Conservation (phyloP, 2,888 invertebrate species). For the Thereva unica region DNA sequence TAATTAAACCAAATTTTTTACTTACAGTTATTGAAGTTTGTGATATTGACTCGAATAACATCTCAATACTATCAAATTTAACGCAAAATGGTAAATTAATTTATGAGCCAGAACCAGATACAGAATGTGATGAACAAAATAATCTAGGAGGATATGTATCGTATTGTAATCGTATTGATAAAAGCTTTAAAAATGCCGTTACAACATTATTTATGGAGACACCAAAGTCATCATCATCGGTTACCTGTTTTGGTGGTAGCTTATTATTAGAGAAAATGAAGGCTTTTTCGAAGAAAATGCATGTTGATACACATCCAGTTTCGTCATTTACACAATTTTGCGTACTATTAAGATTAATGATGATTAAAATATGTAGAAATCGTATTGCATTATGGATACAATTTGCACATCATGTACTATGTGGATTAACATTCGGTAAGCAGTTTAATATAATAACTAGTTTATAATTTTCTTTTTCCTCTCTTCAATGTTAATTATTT, state of each 20-base stretch:
- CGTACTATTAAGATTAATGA: conserved; percentile 65
- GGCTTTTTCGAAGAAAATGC: conserved; percentile 56
- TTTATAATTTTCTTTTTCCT: background rate
- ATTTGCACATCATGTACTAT: conserved; percentile 65
- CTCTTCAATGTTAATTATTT: background rate
- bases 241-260: conserved; percentile 37
- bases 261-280: conserved; percentile 61
- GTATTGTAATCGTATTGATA: conserved; percentile 47
- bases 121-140: conserved; percentile 51
- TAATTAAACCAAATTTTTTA: conserved; percentile 25
- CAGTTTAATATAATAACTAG: background rate
- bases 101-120: conserved; percentile 47
- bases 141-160: conserved; percentile 40
- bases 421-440: conserved; percentile 61
- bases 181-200: conserved; percentile 59
- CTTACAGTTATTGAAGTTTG: conserved; percentile 66
- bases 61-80: conserved; percentile 61
- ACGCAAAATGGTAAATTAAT: conserved; percentile 65
- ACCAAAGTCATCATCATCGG: conserved; percentile 33
- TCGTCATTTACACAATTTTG: conserved; percentile 65
- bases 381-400: conserved; percentile 66
- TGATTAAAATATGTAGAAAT: conserved; percentile 65
- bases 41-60: conserved; percentile 61
- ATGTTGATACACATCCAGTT: conserved; percentile 58
- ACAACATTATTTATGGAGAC: conserved; percentile 52